Evolutionary conservation across 2,888 invertebrate genomes (phyloP).

Genomic region (Drosophila parthenogenetica): DNA sequence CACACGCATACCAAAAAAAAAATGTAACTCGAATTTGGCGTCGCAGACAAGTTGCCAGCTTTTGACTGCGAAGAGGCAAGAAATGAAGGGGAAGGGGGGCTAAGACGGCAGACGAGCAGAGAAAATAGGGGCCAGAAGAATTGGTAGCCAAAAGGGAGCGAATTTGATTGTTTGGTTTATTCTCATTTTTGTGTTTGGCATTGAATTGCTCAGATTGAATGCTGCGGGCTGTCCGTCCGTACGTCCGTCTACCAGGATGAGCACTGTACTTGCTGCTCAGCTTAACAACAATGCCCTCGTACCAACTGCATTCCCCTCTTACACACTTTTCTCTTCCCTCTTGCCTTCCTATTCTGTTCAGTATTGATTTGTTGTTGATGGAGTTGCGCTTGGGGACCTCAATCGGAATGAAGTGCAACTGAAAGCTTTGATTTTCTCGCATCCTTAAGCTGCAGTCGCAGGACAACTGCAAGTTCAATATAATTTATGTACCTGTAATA

Average conservation of each 20-base stretch:
- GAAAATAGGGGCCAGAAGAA: background rate
- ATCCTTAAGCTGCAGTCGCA: background rate
- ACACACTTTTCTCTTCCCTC: too few species aligned
- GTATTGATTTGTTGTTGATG: constrained; percentile 33
- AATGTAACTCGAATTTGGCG: constrained; percentile 25
- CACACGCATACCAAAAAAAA: background rate
- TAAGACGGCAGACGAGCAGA: too few species aligned
- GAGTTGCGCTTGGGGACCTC: constrained; percentile 7
- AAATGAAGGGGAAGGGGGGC: background rate
- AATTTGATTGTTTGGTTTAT: constrained; percentile 48
- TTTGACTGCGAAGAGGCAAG: constrained; percentile 5
- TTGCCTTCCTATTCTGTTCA: background rate
- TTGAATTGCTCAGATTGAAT: constrained; percentile 62
- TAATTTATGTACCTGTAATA: background rate
- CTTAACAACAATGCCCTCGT: background rate
- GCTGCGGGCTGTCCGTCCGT: constrained; percentile 26
- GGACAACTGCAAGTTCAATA: constrained; percentile 1
- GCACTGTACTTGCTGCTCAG: constrained; percentile 29
- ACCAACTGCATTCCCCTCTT: too few species aligned
- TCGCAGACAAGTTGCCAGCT: constrained; percentile 52
- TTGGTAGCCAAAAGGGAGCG: background rate
- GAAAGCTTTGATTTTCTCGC: constrained; percentile 6
- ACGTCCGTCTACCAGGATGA: constrained; percentile 12
- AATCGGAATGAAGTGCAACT: constrained; percentile 22
- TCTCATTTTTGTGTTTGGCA: constrained; percentile 50